Percentiles rank a stretch among this genome's conserved stretches.
phyloP scores from a whole-genome alignment of 2,888 invertebrate genomes.

The Brachynemurus nebulosus region DNA sequence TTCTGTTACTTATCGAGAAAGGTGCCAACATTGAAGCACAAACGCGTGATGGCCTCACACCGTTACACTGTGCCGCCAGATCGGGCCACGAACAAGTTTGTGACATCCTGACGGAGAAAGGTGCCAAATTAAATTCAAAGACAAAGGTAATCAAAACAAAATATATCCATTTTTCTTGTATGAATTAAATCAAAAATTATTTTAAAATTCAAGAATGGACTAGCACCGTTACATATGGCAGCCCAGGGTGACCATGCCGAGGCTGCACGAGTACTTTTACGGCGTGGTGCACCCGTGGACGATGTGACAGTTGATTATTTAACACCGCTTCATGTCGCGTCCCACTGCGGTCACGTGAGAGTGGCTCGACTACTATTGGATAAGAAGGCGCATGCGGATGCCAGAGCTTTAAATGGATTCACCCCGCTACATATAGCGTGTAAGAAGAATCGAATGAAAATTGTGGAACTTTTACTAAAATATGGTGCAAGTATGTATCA shows the following conservation, averaged over 20 bases:
- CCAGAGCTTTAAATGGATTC: constrained; percentile 92
- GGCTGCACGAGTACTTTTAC: constrained; percentile 79
- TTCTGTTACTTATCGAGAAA: constrained; percentile 72
- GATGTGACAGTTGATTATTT: constrained; percentile 97
- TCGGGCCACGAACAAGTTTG: constrained; percentile 94
- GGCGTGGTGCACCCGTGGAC: constrained; percentile 94
- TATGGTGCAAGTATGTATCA: constrained; percentile 67
- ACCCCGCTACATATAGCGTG: constrained; percentile 97
- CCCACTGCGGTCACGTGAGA: constrained; percentile 85
- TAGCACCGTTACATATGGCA: constrained; percentile 97
- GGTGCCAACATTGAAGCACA: constrained; percentile 86
- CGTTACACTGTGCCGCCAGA: constrained; percentile 91
- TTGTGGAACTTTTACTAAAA: constrained; percentile 88
- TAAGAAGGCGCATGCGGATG: constrained; percentile 92
- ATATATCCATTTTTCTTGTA: not conserved
- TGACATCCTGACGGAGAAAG: constrained; percentile 71
- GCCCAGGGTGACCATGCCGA: constrained; percentile 98
- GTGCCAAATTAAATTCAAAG: constrained; percentile 88
- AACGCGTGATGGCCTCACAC: constrained; percentile 90
- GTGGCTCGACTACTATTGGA: constrained; percentile 87
- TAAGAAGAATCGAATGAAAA: constrained; percentile 95
- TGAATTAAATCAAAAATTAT: not conserved
- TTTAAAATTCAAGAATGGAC: too few relatives aligned
- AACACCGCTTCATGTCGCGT: constrained; percentile 92
- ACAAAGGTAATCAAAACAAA: constrained; percentile 57